phyloP scores from a whole-genome alignment of 2,797 vertebrate genomes.

The Coluber constrictor region DNA sequence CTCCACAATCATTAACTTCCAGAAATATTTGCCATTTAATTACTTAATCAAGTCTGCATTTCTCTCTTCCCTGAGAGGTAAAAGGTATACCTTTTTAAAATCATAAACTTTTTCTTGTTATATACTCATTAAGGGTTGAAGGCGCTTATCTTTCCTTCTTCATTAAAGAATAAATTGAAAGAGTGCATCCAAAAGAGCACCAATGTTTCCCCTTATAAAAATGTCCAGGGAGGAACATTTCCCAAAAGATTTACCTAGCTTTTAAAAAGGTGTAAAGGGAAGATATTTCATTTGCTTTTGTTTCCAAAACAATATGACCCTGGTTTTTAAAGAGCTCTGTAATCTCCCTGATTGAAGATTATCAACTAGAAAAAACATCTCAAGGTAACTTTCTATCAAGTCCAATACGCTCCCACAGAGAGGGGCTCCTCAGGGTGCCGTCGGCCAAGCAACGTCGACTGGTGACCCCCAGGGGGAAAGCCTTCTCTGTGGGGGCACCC shows the following conservation, averaged over 20 bases:
- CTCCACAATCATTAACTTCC: neutral
- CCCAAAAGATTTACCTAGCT: neutral
- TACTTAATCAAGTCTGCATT: conserved; percentile 19
- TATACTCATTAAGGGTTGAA: neutral
- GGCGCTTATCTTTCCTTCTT: neutral
- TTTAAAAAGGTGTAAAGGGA: neutral
- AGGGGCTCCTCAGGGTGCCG: no score
- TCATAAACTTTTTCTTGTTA: neutral
- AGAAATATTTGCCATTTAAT: neutral
- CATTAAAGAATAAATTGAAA: neutral
- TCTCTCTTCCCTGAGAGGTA: neutral
- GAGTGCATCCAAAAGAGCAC: neutral
- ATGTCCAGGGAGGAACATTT: neutral
- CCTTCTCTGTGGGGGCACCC: no score
- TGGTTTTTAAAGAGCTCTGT: neutral
- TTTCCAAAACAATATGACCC: neutral
- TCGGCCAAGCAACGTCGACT: no score
- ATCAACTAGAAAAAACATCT: neutral
- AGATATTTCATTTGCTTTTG: neutral
- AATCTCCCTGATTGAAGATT: neutral
- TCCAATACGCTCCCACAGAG: no score
- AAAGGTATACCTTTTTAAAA: neutral
- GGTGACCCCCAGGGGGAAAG: no score
- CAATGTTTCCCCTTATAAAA: neutral
- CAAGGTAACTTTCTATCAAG: neutral